Evolutionary conservation across 2,797 vertebrate genomes (phyloP), one percentile per base, ranked within the genome.

Genomic region (Sciurus vulgaris): DNA sequence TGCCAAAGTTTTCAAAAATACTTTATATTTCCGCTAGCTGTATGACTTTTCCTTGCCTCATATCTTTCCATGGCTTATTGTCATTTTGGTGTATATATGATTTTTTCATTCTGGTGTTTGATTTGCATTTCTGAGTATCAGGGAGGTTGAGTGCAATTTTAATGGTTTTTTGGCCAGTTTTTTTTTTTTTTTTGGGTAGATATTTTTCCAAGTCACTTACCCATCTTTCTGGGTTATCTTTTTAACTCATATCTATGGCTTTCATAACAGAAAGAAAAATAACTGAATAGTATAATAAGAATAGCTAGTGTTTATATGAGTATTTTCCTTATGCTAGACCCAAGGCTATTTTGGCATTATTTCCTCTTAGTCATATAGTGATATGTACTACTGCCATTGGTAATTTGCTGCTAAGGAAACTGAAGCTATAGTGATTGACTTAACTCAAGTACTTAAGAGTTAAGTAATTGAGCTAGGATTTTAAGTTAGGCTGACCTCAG

Each of bases 101-200:
- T n/a, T 90, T 72, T 85, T 35, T 86, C 13, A 28, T 54, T 61
- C 79, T 56, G n/a, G n/a, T n/a, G 24, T 72, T 73, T 88, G 91
- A 26, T 56, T 89, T 86, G 41, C 33, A 54, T 89, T 94, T 96
- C 28, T 81, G 76, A 59, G 22, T 74, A 86, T 56, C 47, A 81
- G 0, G 89, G 17, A 86, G n/a, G 12, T 61, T 41, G 18, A 73
- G 54, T 59, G 30, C 11, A 6, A 67, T 61, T 56, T 83, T 61
- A 63, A 14, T 89, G 22, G 7, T 35, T 73, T 82, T 86, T 84
- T 78, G 20, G 28, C 41, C 38, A 41, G 35, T 49, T 13, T 47
- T 47, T 69, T 44, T 54, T 49, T 49, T 49, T 49, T 2, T 49
- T 51, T 54, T 92, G 38, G 38, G 13, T 35, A 81, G 30, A 11